Evolutionary conservation across 2,888 invertebrate species (phyloP).

Genomic region (Pterostichus niger): DNA sequence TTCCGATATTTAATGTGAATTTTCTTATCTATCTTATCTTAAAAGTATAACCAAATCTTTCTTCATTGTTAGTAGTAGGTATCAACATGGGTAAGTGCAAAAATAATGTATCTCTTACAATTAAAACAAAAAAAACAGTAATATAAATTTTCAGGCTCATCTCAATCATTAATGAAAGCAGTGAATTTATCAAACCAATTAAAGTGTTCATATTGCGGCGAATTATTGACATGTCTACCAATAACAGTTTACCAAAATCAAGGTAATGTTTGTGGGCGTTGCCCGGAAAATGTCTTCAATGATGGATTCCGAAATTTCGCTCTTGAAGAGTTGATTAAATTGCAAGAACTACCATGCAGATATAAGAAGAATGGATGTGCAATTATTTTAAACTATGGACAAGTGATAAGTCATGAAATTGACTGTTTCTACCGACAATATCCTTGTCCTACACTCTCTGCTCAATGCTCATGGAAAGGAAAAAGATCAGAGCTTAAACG

Average conservation of each 20-base stretch:
- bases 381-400: neutral
- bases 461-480: slow-evolving; percentile 25
- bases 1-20: too few relatives aligned
- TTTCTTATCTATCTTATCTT: too few relatives aligned
- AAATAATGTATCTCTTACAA: too few relatives aligned
- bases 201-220: slow-evolving; percentile 5
- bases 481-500: slow-evolving; percentile 8
- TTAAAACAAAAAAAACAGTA: too few relatives aligned
- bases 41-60: too few relatives aligned
- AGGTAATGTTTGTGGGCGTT: slow-evolving; percentile 38
- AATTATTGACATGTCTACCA: slow-evolving; percentile 16
- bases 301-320: neutral
- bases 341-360: slow-evolving; percentile 28
- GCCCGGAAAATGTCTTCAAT: neutral
- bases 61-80: too few relatives aligned
- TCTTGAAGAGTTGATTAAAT: slow-evolving; percentile 12
- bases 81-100: too few relatives aligned
- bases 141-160: too few relatives aligned
- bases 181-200: neutral
- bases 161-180: too few relatives aligned
- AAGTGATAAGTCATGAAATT: slow-evolving; percentile 19
- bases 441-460: slow-evolving; percentile 10
- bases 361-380: slow-evolving; percentile 1
- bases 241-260: neutral
- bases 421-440: neutral